phyloP scores from a whole-genome alignment of 2,888 invertebrate genomes.

The Xestoiulus laeticollis region DNA sequence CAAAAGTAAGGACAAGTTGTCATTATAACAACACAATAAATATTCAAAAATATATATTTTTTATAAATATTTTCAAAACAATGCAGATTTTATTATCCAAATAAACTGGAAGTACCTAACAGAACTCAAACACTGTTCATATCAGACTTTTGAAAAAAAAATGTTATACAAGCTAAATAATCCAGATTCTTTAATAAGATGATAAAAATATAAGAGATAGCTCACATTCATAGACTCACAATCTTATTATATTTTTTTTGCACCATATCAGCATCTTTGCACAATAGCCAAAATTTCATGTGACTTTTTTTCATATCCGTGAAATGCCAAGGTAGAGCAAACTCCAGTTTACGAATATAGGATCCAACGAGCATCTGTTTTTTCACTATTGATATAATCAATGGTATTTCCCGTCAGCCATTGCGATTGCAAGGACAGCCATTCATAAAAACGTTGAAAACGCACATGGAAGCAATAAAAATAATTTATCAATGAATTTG shows the following conservation, averaged over 20 bases:
- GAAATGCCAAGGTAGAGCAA: not conserved
- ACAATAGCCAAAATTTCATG: not conserved
- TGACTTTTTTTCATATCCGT: not conserved
- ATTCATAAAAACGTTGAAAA: conserved; percentile 22
- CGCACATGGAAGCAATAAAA: conserved; percentile 20
- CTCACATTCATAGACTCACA: not conserved
- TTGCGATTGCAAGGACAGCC: conserved; percentile 2
- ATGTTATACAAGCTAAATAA: not conserved
- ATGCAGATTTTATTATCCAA: not conserved
- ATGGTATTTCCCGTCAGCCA: conserved; percentile 21
- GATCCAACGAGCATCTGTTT: not conserved
- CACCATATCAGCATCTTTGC: not conserved
- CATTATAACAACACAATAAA: no score
- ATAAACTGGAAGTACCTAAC: not conserved
- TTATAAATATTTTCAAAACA: no score
- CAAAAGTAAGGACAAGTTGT: no score
- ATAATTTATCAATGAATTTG: conserved; percentile 43
- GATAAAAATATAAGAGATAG: not conserved
- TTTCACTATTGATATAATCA: conserved; percentile 37
- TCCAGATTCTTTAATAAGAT: not conserved
- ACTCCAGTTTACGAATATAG: conserved; percentile 17
- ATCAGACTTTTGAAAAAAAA: not conserved
- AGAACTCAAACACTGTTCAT: not conserved
- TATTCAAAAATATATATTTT: no score
- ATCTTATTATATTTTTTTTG: not conserved